phyloP scores from a whole-genome alignment of 2,113 vertebrate species.

The Oryzias melastigma region DNA sequence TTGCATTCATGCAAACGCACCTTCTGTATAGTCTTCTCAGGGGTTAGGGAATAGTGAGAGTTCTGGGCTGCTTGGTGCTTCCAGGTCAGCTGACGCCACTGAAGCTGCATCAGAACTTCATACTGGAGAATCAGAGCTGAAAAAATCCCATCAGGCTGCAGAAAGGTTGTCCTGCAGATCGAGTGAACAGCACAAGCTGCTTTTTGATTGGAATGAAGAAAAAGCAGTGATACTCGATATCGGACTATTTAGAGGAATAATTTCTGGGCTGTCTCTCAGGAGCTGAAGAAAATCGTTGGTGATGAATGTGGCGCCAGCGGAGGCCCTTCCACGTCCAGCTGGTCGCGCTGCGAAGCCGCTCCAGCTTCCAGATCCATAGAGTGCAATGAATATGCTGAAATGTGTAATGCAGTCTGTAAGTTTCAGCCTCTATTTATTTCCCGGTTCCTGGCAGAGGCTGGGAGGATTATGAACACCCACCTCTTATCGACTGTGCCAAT shows the following conservation, averaged over 20 bases:
- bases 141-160: neutral
- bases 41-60: too few species aligned
- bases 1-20: too few species aligned
- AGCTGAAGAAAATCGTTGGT: slow-evolving; percentile 53
- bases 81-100: too few species aligned
- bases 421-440: slow-evolving; percentile 54
- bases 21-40: too few species aligned
- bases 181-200: slow-evolving; percentile 2
- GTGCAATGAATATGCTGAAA: slow-evolving; percentile 61
- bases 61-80: too few species aligned
- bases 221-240: slow-evolving; percentile 51
- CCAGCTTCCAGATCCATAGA: slow-evolving; percentile 42
- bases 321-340: slow-evolving; percentile 49
- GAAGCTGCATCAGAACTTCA: too few species aligned
- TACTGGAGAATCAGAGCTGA: too few species aligned
- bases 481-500: slow-evolving; percentile 44
- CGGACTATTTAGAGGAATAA: slow-evolving; percentile 61
- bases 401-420: slow-evolving; percentile 35
- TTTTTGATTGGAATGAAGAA: slow-evolving; percentile 31
- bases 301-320: slow-evolving; percentile 63
- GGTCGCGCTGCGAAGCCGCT: slow-evolving; percentile 46
- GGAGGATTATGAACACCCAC: slow-evolving; percentile 62
- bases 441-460: slow-evolving; percentile 57
- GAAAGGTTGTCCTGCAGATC: neutral
- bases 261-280: slow-evolving; percentile 48